phyloP scores from a whole-genome alignment of 2,797 vertebrate species.

The Chelmon rostratus region DNA sequence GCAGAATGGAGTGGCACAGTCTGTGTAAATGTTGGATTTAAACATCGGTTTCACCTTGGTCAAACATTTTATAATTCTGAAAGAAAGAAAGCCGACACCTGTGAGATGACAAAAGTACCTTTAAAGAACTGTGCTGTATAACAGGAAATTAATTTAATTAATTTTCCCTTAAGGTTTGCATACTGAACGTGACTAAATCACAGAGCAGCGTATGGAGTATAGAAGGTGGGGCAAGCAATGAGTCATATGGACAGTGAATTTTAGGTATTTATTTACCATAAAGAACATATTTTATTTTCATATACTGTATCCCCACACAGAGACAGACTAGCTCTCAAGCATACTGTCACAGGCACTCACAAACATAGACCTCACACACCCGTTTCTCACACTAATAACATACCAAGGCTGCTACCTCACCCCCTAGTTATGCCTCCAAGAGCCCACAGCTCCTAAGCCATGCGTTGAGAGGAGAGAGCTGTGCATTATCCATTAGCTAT shows the following conservation, averaged over 20 bases:
- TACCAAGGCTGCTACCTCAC: constrained; percentile 66
- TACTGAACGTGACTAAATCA: not conserved
- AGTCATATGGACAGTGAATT: not conserved
- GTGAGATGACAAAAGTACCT: not conserved
- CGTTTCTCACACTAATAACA: constrained; percentile 65
- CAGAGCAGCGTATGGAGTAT: not conserved
- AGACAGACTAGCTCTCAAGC: not conserved
- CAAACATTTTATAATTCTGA: not conserved
- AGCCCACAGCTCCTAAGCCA: constrained; percentile 67
- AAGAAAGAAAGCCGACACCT: not conserved
- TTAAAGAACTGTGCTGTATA: not conserved
- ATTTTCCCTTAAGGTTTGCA: not conserved
- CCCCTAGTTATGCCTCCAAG: constrained; percentile 42
- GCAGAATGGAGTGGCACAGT: not conserved
- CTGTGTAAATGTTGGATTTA: not conserved
- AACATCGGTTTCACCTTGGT: not conserved
- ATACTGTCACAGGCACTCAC: not conserved
- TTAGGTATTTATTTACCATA: not conserved
- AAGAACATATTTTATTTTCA: not conserved
- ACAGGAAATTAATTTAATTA: not conserved
- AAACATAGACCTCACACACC: constrained; percentile 17
- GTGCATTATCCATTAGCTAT: constrained; percentile 72
- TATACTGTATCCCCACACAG: not conserved
- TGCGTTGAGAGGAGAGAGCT: constrained; percentile 55
- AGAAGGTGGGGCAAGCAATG: not conserved